Conservation (phyloP, 1,140 invertebrate genomes). For the Apis florea region DNA sequence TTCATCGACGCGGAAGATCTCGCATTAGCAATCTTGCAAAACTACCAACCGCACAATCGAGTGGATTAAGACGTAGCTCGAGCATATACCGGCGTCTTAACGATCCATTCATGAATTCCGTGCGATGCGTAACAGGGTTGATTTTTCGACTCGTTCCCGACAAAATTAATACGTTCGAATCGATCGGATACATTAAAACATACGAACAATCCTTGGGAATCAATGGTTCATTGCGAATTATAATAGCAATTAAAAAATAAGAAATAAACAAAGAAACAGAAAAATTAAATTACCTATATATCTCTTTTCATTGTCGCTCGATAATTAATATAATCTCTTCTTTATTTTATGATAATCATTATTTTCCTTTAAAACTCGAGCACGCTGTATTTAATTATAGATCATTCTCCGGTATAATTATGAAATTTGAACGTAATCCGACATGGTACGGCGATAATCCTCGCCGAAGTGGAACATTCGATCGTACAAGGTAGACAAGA, state of each 20-base stretch:
- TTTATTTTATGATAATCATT: too few relatives aligned
- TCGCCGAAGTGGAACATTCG: slow-evolving; percentile 13
- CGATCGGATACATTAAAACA: slow-evolving; percentile 32
- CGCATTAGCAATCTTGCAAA: neutral
- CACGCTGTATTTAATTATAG: slow-evolving; percentile 35
- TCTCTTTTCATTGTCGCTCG: too few relatives aligned
- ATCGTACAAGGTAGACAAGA: slow-evolving; percentile 41
- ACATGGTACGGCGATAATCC: slow-evolving; percentile 7
- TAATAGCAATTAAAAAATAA: too few relatives aligned
- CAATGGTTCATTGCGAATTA: slow-evolving; percentile 29
- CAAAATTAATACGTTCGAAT: slow-evolving; percentile 52
- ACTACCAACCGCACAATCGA: slow-evolving; percentile 1
- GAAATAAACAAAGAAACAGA: too few relatives aligned
- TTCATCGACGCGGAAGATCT: neutral
- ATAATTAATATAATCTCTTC: too few relatives aligned
- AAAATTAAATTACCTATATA: too few relatives aligned
- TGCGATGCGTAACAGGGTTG: slow-evolving; percentile 33
- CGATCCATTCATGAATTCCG: slow-evolving; percentile 41
- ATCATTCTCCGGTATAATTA: slow-evolving; percentile 26
- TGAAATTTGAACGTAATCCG: slow-evolving; percentile 19
- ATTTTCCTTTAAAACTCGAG: too few relatives aligned
- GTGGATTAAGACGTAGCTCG: neutral
- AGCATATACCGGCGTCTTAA: slow-evolving; percentile 11
- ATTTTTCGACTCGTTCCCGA: slow-evolving; percentile 48
- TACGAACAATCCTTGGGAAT: slow-evolving; percentile 19